Percentiles rank a stretch among this genome's conserved stretches.
These are phyloP conservation scores for Conopomorpha cramerella DNA, from an alignment of 1,140 invertebrate species.

Conservation along the genomic window DNA sequence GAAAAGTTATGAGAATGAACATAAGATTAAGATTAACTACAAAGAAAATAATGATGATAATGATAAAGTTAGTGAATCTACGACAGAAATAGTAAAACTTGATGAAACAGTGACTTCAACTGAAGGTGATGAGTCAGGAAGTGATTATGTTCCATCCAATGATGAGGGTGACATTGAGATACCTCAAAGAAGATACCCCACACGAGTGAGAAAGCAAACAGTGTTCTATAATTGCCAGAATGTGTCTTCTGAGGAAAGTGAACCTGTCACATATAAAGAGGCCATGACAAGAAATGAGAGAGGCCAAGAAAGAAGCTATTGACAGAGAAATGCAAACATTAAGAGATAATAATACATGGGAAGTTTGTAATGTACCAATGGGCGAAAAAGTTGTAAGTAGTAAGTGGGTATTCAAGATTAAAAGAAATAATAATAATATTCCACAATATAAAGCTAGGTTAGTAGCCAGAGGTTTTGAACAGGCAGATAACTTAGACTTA, in stretches of 20 bases:
- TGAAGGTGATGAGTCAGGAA: too few relatives aligned
- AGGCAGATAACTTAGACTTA: constrained; percentile 4
- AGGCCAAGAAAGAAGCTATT: background rate
- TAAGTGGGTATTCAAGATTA: constrained; percentile 3
- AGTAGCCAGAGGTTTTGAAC: constrained; percentile 2
- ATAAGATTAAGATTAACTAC: too few relatives aligned
- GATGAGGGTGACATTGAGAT: too few relatives aligned
- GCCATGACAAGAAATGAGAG: background rate
- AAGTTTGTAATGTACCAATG: too few relatives aligned
- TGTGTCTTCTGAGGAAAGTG: background rate
- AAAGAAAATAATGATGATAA: too few relatives aligned
- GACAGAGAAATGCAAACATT: background rate
- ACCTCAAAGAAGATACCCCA: background rate
- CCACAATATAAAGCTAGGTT: constrained; percentile 1
- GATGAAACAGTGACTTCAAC: too few relatives aligned
- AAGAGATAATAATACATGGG: too few relatives aligned
- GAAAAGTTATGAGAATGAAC: too few relatives aligned
- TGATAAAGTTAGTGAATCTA: too few relatives aligned
- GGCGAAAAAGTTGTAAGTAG: too few relatives aligned
- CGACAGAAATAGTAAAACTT: too few relatives aligned
- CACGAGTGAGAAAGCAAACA: background rate
- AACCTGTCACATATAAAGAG: background rate
- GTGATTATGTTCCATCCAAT: too few relatives aligned
- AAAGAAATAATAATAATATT: background rate
- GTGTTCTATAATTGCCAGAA: background rate